phyloP scores from a whole-genome alignment of 2,797 vertebrate genomes.

The Aphelocoma californica region DNA sequence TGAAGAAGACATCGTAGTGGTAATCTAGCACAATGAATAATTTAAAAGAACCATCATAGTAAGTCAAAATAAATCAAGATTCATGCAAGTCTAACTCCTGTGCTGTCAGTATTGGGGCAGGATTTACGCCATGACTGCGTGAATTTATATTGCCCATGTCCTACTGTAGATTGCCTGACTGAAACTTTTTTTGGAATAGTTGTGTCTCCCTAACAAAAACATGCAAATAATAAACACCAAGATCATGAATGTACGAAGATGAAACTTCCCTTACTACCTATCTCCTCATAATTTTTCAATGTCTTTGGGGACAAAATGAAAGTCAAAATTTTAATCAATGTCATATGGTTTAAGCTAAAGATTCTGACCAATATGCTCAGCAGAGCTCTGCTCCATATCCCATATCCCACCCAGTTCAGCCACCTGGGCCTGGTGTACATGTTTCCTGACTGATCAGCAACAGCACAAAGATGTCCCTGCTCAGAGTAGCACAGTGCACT shows the following conservation, averaged over 20 bases:
- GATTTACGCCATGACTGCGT: not conserved
- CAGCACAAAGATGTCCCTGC: not conserved
- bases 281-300: not conserved
- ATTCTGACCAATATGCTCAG: not conserved
- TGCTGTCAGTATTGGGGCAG: not conserved
- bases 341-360: not conserved
- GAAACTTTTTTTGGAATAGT: not conserved
- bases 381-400: not conserved
- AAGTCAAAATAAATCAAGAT: not conserved
- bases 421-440: rapidly evolving
- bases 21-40: not conserved
- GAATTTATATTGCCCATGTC: not conserved
- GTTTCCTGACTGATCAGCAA: not conserved
- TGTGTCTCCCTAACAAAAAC: not conserved
- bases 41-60: not conserved
- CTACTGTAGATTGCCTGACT: not conserved
- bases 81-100: not conserved
- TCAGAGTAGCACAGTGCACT: not conserved
- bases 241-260: not conserved
- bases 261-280: not conserved
- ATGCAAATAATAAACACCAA: not conserved
- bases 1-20: not conserved
- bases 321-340: not conserved
- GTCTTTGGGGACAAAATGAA: not conserved
- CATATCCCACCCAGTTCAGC: not conserved